Base-by-base conservation (phyloP, 2,797 vertebrate genomes). In the Rhinella marina region DNA sequence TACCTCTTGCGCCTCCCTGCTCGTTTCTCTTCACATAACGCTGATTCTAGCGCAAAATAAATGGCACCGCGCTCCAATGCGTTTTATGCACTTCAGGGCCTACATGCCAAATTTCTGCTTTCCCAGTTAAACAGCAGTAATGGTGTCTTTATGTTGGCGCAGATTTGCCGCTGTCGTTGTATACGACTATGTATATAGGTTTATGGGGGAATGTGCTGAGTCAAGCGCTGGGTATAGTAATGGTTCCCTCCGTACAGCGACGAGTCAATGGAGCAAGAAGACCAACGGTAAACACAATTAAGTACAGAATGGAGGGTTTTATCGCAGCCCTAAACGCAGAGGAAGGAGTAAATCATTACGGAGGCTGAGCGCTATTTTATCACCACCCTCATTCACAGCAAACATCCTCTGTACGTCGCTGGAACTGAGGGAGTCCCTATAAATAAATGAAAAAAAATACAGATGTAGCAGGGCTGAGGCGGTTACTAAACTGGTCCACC, bases 281-380 rank as follows among this genome's bases (percentile, higher is more conserved):
- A 82, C 16, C 62, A 79, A 70, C 76, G 13, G 59, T 72, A 84
- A 84, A 84, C 87, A 88, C 52, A 72, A 84, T 88, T 79, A 78
- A 88, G 62, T 72, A 9, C 27, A 56, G 73, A 79, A 80, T 80
- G 59, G 62, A 79, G 48, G 76, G 50, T 32, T 84, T 84, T 85
- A 85, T 84, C 54, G 19, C 57, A 76, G 29, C 48, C 59, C 52
- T 87, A 87, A 87, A 87, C 9, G 61, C 21, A 61, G 32, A 81
- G 80, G 7, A 16, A 17, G 61, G 27, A 76, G 68, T 82, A 77
- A 82, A 87, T 82, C 57, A 87, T 82, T 73, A 70, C 14, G 27
- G 27, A 23, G 32, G 41, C 80, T 17, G 23, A 32, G 1, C 59
- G 61, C 13, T 9, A 62, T 81, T 41, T 41, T 27, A 81, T 25